phyloP scores from a whole-genome alignment of 2,797 vertebrate genomes.

The Megalops cyprinoides region DNA sequence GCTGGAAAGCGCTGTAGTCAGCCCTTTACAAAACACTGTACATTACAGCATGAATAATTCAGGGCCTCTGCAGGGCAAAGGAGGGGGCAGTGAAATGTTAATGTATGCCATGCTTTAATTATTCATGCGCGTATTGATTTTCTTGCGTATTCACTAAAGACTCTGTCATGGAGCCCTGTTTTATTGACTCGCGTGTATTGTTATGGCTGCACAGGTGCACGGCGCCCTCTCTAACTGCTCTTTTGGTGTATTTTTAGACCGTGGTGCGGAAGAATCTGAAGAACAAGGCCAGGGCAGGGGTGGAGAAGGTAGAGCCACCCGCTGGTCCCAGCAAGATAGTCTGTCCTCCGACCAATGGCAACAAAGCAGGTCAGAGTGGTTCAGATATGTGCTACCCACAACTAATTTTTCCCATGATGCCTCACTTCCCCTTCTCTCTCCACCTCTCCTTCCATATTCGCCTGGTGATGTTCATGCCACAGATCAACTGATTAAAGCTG shows the following conservation, averaged over 20 bases:
- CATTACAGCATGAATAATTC: slow-evolving; percentile 67
- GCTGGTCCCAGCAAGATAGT: slow-evolving; percentile 39
- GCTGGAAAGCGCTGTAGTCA: slow-evolving; percentile 53
- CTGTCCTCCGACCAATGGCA: slow-evolving; percentile 54
- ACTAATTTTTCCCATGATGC: slow-evolving; percentile 32
- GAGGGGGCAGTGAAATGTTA: slow-evolving; percentile 64
- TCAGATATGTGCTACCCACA: slow-evolving; percentile 8
- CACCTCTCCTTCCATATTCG: background rate
- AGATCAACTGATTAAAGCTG: slow-evolving; percentile 78
- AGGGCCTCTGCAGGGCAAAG: slow-evolving; percentile 50
- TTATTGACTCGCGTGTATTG: slow-evolving; percentile 52
- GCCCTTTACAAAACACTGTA: slow-evolving; percentile 52
- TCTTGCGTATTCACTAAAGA: slow-evolving; percentile 56
- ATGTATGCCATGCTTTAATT: slow-evolving; percentile 61
- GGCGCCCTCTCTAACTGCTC: background rate
- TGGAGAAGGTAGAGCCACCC: slow-evolving; percentile 39
- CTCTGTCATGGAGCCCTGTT: slow-evolving; percentile 55
- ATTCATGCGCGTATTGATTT: slow-evolving; percentile 68
- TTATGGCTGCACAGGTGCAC: slow-evolving; percentile 44
- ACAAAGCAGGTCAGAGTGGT: slow-evolving; percentile 65
- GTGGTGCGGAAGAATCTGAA: slow-evolving; percentile 72
- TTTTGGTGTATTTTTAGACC: slow-evolving; percentile 59
- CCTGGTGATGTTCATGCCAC: background rate
- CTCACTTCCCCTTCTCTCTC: background rate
- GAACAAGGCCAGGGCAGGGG: slow-evolving; percentile 59